Conservation (phyloP, 2,113 vertebrate genomes). For the Nanorana parkeri region DNA sequence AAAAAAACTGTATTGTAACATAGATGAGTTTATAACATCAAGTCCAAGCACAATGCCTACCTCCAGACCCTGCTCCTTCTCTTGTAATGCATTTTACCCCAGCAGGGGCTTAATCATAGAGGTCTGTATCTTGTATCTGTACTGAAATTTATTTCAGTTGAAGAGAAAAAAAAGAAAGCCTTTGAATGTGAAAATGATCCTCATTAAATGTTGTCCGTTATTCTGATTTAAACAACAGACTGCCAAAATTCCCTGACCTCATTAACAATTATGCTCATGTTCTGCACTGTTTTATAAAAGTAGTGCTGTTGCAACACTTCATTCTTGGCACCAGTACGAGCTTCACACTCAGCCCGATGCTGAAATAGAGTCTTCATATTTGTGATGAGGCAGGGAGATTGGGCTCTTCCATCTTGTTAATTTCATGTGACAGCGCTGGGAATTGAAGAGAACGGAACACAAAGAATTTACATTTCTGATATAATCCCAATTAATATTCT, state of each 20-base stretch:
- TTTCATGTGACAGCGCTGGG: not conserved
- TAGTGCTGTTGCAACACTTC: conserved; percentile 9
- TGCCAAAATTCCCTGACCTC: conserved; percentile 39
- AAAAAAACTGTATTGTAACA: no score
- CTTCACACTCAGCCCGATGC: not conserved
- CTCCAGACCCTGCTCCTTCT: no score
- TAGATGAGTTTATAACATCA: no score
- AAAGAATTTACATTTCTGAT: not conserved
- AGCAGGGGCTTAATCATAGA: no score
- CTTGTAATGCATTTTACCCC: no score
- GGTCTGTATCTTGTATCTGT: no score
- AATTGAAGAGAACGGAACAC: not conserved
- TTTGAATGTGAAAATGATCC: not conserved
- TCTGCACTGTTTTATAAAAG: conserved; percentile 11
- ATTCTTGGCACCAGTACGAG: conserved; percentile 7
- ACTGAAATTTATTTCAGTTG: not conserved
- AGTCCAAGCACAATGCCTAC: no score
- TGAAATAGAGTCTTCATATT: conserved; percentile 29
- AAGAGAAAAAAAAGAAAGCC: not conserved
- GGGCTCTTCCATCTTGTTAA: not conserved
- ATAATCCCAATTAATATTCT: not conserved
- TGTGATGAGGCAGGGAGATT: conserved; percentile 25
- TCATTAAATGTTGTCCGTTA: not conserved
- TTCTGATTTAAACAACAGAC: conserved; percentile 15
- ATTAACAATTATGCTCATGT: conserved; percentile 32